Evolutionary conservation across 1,140 invertebrate genomes (phyloP), one percentile per base, ranked within the genome.

Genomic region (Potamilus streckersoni): DNA sequence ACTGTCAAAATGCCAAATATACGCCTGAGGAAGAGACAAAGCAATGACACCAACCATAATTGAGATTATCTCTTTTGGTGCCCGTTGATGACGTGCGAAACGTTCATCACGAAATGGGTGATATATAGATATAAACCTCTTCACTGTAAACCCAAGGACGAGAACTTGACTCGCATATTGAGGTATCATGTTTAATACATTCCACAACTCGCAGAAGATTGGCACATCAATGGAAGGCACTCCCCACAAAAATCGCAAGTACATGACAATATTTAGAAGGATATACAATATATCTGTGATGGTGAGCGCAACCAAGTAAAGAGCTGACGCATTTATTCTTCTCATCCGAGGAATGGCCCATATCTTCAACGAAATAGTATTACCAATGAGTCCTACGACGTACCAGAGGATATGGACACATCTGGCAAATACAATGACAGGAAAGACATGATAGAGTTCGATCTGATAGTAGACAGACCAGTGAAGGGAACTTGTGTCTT

Each of bases 81-180:
- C 78, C n/a, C 82, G 64, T 11, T 83, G 80, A 2, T 69, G 67
- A 60, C 70, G 79, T 59, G 80, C 79, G 56, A 83, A 79, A 23
- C 78, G 67, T 71, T 82, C 80, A 60, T 76, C 79, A 72, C 93
- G 92, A 23, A 98, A 91, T 1, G 96, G 97, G 89, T 97, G 95
- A 86, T 96, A 98, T 1, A 99, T 97, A 0, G 97, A 96, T 58
- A 98, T 94, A 90, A 96, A 98, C 62, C 97, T 92, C 90, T 99
- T 97, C 79, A 98, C 91, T 0, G 97, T 98, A 58, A 98, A 97
- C 6, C 95, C 96, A 17, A 88, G 80, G 20, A 89, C 87, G 0
- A 89, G 82, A 15, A 84, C 65, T 3, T 86, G 80, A 27, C 83
- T 86, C 16, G 77, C 70, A 57, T 84, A 84, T 59, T 84, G 80